Conservation (phyloP, 2,888 invertebrate species). For the Cryptocephalus primarius region DNA sequence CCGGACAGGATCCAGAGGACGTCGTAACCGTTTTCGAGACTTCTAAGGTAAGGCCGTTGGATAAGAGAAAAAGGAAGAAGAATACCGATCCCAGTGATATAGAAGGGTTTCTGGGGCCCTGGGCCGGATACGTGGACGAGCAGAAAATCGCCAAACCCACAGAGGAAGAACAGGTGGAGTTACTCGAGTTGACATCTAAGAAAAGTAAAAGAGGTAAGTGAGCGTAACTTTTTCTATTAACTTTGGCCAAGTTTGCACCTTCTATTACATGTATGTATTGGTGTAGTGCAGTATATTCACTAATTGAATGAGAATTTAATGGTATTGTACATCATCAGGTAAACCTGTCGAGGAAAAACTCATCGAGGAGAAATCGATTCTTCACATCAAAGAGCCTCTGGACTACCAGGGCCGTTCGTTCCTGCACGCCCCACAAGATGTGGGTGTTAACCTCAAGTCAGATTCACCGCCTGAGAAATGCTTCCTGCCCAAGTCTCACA, state of each 20-base stretch:
- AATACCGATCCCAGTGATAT: slow-evolving; percentile 88
- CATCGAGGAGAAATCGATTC: slow-evolving; percentile 86
- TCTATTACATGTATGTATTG: background rate
- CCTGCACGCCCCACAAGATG: slow-evolving; percentile 84
- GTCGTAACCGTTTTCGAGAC: slow-evolving; percentile 83
- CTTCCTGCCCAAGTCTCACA: slow-evolving; percentile 90
- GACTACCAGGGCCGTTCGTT: slow-evolving; percentile 98
- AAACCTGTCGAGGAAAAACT: slow-evolving; percentile 84
- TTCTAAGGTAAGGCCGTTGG: slow-evolving; percentile 57
- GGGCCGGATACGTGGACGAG: slow-evolving; percentile 93
- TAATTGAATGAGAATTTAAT: background rate
- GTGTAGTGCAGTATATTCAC: background rate
- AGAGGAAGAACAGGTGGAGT: slow-evolving; percentile 85
- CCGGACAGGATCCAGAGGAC: slow-evolving; percentile 42
- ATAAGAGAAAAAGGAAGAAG: slow-evolving; percentile 63
- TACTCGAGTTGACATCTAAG: slow-evolving; percentile 90
- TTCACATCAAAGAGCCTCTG: slow-evolving; percentile 82
- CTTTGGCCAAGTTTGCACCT: background rate
- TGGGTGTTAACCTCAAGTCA: slow-evolving; percentile 78
- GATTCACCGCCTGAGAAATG: slow-evolving; percentile 88
- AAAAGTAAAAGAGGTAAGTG: slow-evolving; percentile 65
- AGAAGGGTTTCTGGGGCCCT: slow-evolving; percentile 93
- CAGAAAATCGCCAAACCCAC: slow-evolving; percentile 78
- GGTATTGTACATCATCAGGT: slow-evolving; percentile 4
- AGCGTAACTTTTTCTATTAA: background rate